Base-by-base conservation (phyloP, 2,888 invertebrate genomes). In the Agrotis ipsilon region DNA sequence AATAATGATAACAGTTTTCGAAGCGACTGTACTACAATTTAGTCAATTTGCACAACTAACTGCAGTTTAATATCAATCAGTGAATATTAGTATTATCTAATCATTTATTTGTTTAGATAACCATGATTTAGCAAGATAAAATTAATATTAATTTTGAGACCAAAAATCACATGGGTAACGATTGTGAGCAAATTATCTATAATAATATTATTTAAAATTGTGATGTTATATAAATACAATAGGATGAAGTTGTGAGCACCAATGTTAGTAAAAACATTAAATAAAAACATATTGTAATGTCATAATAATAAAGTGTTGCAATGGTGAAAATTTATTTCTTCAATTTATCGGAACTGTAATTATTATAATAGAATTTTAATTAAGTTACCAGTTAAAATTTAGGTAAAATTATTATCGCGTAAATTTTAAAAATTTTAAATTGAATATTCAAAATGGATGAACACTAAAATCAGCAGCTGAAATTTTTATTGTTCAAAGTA, bases 141-240 rank as follows among this genome's bases (percentile, higher is more conserved):
- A 49, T 49, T 32, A 19, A 66, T 24, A 57, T 75, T 62, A 72
- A 80, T 75, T 82, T 87, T 79, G 80, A 86, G 81, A 85, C 82
- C 78, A 83, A 81, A 39, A 83, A 73, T 80, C 72, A 80, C 75
- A 65, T 55, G 49, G 49, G 79, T 74, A 67, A 82, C 70, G 45
- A 55, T 32, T 14, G 71, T 86, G 84, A 87, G 84, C 86, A 82
- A 78, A 73, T 61, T 67, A 54, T 43, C 60, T 57, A 65, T 11
- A 19, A 51, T 46, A 62, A 19, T 61, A 64, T 45, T 32, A 13
- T 55, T 13, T 60, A 27, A 24, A 57, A 62, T 52, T 72, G 82
- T 77, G 62, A 77, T 75, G 76, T 67, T 51, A 51, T 48, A 70
- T 51, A 39, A 48, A 27, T 27, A 62, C 39, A 61, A 39, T 49